Evolutionary conservation across 2,888 invertebrate species (phyloP).

Genomic region (Halocaridina rubra): DNA sequence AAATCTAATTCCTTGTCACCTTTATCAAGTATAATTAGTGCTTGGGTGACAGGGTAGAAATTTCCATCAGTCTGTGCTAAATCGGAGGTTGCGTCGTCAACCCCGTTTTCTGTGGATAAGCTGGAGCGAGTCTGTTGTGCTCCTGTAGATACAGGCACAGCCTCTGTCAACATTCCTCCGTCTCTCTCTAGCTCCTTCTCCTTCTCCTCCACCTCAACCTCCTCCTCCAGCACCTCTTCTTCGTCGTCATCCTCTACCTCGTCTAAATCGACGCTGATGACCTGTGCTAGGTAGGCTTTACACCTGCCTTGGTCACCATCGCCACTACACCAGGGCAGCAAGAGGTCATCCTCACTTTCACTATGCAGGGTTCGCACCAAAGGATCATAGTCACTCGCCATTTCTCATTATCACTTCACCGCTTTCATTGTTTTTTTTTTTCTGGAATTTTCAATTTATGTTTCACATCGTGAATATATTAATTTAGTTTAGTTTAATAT

Average conservation of each 20-base stretch:
- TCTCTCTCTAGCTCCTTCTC: background rate
- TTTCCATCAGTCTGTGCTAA: conserved; percentile 20
- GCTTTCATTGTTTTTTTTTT: background rate
- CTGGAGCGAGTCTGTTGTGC: background rate
- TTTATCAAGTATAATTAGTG: background rate
- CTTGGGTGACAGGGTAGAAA: background rate
- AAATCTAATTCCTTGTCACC: background rate
- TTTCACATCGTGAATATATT: background rate
- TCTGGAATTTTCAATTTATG: background rate
- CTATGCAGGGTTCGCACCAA: conserved; percentile 9
- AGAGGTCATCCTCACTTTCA: conserved; percentile 5
- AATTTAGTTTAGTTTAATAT: too few relatives aligned
- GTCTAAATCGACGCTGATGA: conserved; percentile 17
- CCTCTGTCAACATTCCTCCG: background rate
- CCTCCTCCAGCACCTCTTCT: background rate
- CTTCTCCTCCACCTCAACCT: background rate
- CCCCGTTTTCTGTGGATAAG: conserved; percentile 48
- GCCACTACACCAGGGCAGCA: conserved; percentile 17
- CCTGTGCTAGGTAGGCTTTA: conserved; percentile 22
- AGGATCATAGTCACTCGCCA: conserved; percentile 37
- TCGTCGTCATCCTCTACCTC: background rate
- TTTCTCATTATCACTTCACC: background rate
- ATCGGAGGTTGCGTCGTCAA: background rate
- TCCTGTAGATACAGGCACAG: background rate
- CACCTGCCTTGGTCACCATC: conserved; percentile 43